These are phyloP conservation scores for Pseudolaguvia tuberculata DNA, from an alignment of 2,113 vertebrate genomes.

Conservation along the genomic window DNA sequence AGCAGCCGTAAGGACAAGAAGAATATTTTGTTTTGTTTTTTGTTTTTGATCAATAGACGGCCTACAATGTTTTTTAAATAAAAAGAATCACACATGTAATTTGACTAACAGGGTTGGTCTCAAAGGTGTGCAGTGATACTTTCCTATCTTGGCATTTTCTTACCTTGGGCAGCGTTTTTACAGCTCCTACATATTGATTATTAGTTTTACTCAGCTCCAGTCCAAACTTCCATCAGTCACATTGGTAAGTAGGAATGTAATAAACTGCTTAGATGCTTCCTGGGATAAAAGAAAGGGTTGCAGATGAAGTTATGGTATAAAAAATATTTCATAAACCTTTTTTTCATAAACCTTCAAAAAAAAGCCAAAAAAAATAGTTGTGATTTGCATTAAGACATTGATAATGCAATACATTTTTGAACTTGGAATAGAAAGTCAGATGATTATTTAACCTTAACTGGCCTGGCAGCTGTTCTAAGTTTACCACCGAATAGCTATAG, in stretches of 20 bases:
- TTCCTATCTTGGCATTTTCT: conserved; percentile 11
- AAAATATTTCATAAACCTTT: no score
- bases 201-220: conserved; percentile 26
- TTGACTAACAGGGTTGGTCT: neutral
- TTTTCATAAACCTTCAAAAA: no score
- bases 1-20: no score
- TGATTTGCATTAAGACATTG: no score
- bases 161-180: conserved; percentile 7
- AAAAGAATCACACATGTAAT: neutral
- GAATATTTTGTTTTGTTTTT: neutral
- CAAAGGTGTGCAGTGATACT: neutral
- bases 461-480: neutral
- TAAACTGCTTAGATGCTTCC: conserved; percentile 20
- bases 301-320: conserved; percentile 20
- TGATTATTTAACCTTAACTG: neutral
- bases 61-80: neutral
- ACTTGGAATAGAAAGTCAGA: no score
- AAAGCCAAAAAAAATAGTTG: no score
- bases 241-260: conserved; percentile 19
- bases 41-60: no score
- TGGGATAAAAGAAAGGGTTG: neutral
- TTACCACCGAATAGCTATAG: neutral
- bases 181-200: conserved; percentile 5
- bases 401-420: no score
- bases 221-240: conserved; percentile 32